A percentile compares a stretch with the other conserved stretches of the same genome.
phyloP scores from a whole-genome alignment of 2,797 vertebrate species.

The Naso thynnoides region DNA sequence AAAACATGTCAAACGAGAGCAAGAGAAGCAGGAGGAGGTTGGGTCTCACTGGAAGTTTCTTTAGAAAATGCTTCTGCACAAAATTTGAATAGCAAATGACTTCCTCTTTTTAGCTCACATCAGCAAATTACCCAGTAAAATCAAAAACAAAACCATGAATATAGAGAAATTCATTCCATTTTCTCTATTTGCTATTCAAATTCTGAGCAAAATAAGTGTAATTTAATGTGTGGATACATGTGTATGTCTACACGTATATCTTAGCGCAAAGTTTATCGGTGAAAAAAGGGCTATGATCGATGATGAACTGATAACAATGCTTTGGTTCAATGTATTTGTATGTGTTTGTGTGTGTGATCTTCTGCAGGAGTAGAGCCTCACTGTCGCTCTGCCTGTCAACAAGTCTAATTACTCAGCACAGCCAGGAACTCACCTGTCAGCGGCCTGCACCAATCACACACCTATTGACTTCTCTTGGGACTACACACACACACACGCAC shows the following conservation, averaged over 20 bases:
- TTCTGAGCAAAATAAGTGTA: background rate
- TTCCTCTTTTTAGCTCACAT: background rate
- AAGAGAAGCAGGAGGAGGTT: too few relatives aligned
- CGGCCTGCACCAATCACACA: conserved; percentile 43
- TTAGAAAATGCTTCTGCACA: conserved; percentile 1
- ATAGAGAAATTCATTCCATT: background rate
- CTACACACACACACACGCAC: conserved; percentile 5
- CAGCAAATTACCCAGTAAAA: background rate
- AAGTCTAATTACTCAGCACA: conserved; percentile 66
- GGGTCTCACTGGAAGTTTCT: too few relatives aligned
- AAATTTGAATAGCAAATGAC: conserved; percentile 38
- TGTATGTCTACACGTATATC: background rate
- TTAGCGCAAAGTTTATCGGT: background rate
- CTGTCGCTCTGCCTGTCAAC: conserved; percentile 59
- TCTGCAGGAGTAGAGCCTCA: conserved; percentile 35
- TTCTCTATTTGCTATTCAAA: conserved; percentile 50
- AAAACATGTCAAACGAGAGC: conserved; percentile 3
- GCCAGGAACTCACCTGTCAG: conserved; percentile 58
- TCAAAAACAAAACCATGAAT: background rate
- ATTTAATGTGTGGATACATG: background rate
- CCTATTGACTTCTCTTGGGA: conserved; percentile 30
- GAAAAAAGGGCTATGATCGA: background rate
- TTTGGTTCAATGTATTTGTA: background rate
- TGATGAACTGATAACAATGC: conserved; percentile 1
- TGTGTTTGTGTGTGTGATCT: conserved; percentile 6